phyloP scores from a whole-genome alignment of 2,888 invertebrate genomes.

The Hipparchia sbordonii region DNA sequence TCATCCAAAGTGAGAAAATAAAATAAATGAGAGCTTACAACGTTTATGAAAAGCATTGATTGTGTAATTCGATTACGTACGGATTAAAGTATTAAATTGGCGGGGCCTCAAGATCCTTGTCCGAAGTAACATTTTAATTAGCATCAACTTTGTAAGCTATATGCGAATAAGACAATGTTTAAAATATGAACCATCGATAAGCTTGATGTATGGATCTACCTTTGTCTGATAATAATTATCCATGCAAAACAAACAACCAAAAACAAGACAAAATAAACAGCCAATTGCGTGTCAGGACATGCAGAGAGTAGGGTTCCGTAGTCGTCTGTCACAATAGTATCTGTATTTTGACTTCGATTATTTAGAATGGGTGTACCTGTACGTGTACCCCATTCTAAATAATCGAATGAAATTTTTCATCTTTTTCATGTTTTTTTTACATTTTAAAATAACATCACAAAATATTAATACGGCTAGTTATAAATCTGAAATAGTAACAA shows the following conservation, averaged over 20 bases:
- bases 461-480: too few relatives aligned
- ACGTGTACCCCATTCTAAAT: too few relatives aligned
- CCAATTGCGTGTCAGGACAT: too few relatives aligned
- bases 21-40: slow-evolving; percentile 4
- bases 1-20: slow-evolving; percentile 3
- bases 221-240: neutral
- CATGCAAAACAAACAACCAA: neutral
- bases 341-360: too few relatives aligned
- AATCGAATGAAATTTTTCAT: too few relatives aligned
- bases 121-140: slow-evolving; percentile 29
- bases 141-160: slow-evolving; percentile 15
- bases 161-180: neutral
- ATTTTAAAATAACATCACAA: too few relatives aligned
- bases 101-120: slow-evolving; percentile 26
- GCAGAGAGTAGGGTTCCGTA: too few relatives aligned
- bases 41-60: slow-evolving; percentile 27
- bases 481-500: too few relatives aligned
- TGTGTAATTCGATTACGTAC: slow-evolving; percentile 31
- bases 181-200: slow-evolving; percentile 1
- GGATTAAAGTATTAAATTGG: slow-evolving; percentile 28
- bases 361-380: too few relatives aligned
- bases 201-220: too few relatives aligned
- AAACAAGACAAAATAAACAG: neutral
- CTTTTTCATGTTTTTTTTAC: too few relatives aligned
- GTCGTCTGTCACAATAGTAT: too few relatives aligned